Base-by-base conservation (phyloP, 2,113 vertebrate genomes). In the Labeo rohita region DNA sequence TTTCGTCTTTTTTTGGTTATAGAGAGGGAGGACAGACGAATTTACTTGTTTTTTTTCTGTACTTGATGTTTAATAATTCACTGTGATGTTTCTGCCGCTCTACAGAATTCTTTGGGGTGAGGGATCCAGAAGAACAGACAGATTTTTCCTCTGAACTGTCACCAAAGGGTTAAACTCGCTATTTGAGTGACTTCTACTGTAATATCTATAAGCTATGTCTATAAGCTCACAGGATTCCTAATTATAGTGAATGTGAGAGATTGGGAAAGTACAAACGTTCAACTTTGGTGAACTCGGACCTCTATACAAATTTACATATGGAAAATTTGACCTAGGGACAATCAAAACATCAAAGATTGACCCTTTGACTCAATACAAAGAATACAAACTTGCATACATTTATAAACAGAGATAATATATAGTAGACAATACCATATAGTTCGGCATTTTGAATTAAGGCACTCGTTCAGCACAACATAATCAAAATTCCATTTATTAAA, bases 41-140 rank as follows among this genome's bases (percentile, higher is more conserved):
- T 94, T 72, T 80, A 83, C 80, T 74, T 56, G 54, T 56, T 79
- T 74, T 50, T 43, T 68, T 47, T 68, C 74, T 73, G n/a, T 54
- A 93, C 90, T 73, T 89, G 88, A 90, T 94, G 89, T 92, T 95
- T 93, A 95, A 95, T 94, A 92, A 95, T 95, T 95, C 94, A 93
- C 91, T 94, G 81, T 84, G 81, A 87, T 94, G 92, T 93, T 94
- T 91, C 87, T 93, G 90, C 89, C 89, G 90, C 92, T 88, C 84
- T 90, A 89, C 76, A 16, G 52, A 50, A 65, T 61, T 82, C 65
- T 88, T 23, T 10, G 34, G 72, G 82, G 77, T 84, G 45, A 66
- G 47, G 54, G 56, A 52, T 83, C 52, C 50, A 50, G 54, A 83
- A 50, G 61, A 52, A 34, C 28, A 61, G 81, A 63, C 4, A 8